phyloP scores from a whole-genome alignment of 2,888 invertebrate species.

The Platypus cylindrus region DNA sequence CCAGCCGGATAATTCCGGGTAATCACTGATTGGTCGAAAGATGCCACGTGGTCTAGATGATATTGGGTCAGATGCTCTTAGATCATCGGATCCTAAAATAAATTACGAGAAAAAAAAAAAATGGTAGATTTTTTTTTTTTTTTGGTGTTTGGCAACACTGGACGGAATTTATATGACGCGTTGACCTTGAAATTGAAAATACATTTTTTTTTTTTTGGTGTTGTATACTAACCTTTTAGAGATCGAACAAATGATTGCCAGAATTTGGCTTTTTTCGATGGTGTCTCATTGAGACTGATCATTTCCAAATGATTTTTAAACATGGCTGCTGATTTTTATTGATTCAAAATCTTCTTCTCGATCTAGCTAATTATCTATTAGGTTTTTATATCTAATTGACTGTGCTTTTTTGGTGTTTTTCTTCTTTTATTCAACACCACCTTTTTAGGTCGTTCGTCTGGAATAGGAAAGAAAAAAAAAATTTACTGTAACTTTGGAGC shows the following conservation, averaged over 20 bases:
- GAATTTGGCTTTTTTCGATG: constrained; percentile 86
- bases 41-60: constrained; percentile 53
- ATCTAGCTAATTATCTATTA: constrained; percentile 31
- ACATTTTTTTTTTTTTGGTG: no score
- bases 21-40: constrained; percentile 53
- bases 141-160: no score
- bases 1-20: constrained; percentile 63
- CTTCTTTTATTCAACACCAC: no score
- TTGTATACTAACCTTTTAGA: constrained; percentile 71
- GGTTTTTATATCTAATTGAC: no score
- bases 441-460: constrained; percentile 55
- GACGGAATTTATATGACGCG: no score
- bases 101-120: no score
- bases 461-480: constrained; percentile 20
- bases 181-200: no score
- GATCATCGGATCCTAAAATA: constrained; percentile 72
- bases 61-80: constrained; percentile 66
- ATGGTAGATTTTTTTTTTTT: no score
- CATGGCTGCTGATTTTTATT: constrained; percentile 35
- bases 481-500: neutral
- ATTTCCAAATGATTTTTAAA: constrained; percentile 86
- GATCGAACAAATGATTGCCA: constrained; percentile 90
- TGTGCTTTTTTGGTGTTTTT: no score
- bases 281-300: constrained; percentile 85
- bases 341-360: constrained; percentile 33